Evolutionary conservation across 2,113 vertebrate genomes (phyloP).

Genomic region (Climacteris rufus): DNA sequence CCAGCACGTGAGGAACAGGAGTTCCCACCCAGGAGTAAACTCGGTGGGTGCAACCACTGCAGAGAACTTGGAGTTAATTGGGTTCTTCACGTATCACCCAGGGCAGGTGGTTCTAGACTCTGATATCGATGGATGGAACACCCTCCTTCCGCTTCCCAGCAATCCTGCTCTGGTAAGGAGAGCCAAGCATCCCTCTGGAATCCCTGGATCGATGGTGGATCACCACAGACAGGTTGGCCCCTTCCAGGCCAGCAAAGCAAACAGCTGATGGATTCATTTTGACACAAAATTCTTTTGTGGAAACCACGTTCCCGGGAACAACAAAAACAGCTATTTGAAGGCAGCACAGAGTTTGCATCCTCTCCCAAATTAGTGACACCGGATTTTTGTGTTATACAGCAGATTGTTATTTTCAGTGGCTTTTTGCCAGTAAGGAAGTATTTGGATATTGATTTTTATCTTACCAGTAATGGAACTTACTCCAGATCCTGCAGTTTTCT

Average conservation of each 20-base stretch:
- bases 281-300: not conserved
- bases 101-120: accelerated
- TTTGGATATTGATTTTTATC: not conserved
- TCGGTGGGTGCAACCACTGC: accelerated
- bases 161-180: accelerated
- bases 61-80: accelerated
- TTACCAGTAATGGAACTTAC: not conserved
- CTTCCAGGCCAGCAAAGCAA: not conserved
- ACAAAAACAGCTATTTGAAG: not conserved
- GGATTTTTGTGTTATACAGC: not conserved
- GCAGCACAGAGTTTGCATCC: not conserved
- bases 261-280: no score
- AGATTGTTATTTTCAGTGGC: not conserved
- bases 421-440: not conserved
- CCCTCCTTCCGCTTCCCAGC: accelerated
- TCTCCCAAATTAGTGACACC: not conserved
- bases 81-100: accelerated
- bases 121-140: accelerated
- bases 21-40: accelerated
- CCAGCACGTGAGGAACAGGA: accelerated
- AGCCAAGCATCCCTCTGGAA: accelerated
- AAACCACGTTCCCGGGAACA: not conserved
- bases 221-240: accelerated
- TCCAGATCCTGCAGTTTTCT: not conserved
- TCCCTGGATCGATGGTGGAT: accelerated